Evolutionary conservation across 2,797 vertebrate species (phyloP), one percentile per base, ranked within the genome.

Genomic region (Karalla daura): DNA sequence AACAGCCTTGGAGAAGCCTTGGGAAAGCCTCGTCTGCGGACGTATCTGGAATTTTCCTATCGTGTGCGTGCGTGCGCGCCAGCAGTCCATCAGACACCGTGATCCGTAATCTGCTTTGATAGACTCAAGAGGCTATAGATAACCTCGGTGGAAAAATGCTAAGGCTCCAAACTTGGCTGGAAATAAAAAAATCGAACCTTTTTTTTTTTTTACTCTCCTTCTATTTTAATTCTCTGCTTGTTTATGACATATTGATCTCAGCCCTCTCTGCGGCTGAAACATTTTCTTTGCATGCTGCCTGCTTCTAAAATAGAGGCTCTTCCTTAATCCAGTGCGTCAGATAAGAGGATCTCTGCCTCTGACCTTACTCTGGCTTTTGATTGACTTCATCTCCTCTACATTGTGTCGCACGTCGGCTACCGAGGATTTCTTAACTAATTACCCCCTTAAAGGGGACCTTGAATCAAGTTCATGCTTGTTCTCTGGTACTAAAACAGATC

Each of bases 311-410:
- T 74, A 80, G 67, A 78, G 56, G 52, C 21, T 10, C 21, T 80
- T 53, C 64, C 55, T 70, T 88, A 86, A 89, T 87, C 89, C 82
- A 66, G 63, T 25, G 53, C 14, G 14, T 82, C 35, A 56, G 60
- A 66, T 90, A 89, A 89, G 74, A 85, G 87, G 85, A 90, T 87
- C 78, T 74, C 39, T 43, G 20, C 43, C 18, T 49, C 68, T 37
- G 49, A 58, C 68, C 64, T 70, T 43, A 56, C 43, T 18, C 17
- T 68, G 76, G 43, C 76, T 66, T 83, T 78, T 81, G 63, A 83
- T 61, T 62, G 37, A 35, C 55, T 59, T 77, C 23, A 44, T 71
- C 71, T 30, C 35, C 33, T 7, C 7, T 35, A 24, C 23, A 47
- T 64, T 32, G 49, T 51, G 40, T 32, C 56, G 36, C 44, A 70